Percentiles rank a stretch among this genome's conserved stretches.
These are phyloP conservation scores for Incurvaria masculella DNA, from an alignment of 2,888 invertebrate genomes.

Conservation along the genomic window DNA sequence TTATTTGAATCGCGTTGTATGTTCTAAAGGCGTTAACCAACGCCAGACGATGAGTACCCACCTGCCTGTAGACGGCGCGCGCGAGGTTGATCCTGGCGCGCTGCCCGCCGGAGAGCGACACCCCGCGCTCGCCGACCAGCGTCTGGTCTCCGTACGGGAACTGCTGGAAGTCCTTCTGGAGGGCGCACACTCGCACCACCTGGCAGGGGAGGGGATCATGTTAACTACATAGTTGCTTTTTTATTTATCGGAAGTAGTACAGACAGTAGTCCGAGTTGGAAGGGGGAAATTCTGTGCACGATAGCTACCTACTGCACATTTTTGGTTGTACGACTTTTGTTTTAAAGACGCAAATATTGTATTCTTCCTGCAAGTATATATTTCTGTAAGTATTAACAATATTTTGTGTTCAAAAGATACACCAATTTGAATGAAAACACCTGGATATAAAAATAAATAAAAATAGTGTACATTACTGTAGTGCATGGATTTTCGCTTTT, in stretches of 20 bases:
- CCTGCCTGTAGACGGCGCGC: slow-evolving; percentile 67
- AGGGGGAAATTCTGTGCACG: no score
- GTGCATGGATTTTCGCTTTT: no score
- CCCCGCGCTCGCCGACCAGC: slow-evolving; percentile 79
- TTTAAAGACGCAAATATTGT: no score
- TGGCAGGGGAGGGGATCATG: slow-evolving; percentile 16
- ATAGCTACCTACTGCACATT: no score
- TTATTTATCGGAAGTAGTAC: not conserved
- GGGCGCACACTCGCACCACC: slow-evolving; percentile 64
- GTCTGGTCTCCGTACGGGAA: slow-evolving; percentile 70
- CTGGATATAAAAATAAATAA: not conserved
- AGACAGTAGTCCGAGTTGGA: no score
- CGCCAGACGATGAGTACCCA: slow-evolving; percentile 16
- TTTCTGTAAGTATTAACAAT: no score
- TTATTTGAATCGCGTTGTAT: no score
- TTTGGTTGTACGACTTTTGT: no score
- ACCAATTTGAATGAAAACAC: no score
- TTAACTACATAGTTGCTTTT: not conserved
- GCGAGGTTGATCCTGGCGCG: slow-evolving; percentile 70
- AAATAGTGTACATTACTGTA: slow-evolving; percentile 3
- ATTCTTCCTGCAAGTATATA: no score
- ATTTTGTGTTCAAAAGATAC: no score
- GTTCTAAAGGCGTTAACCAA: no score
- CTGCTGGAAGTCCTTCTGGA: slow-evolving; percentile 71
- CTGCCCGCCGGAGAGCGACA: slow-evolving; percentile 79